Evolutionary conservation across 1,140 invertebrate genomes (phyloP).

Genomic region (Polypedilum vanderplanki): DNA sequence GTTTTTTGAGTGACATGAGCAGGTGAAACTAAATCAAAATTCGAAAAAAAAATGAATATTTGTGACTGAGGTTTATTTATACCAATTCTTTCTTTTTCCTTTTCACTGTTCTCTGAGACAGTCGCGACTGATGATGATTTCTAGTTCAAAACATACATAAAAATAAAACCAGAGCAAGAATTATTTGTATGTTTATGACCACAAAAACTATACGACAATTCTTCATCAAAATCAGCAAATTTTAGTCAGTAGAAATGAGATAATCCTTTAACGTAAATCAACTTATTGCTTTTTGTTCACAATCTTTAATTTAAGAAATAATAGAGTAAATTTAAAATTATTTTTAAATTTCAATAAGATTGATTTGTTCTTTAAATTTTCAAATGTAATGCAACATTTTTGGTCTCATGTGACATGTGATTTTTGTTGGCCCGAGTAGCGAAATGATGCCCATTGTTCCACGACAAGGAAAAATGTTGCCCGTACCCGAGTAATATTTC

Average conservation of each 20-base stretch:
- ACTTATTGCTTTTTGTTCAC: not conserved
- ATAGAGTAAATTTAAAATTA: too few relatives aligned
- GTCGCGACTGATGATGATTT: not conserved
- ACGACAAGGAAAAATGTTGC: too few relatives aligned
- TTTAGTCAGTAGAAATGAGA: not conserved
- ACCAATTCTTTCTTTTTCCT: not conserved
- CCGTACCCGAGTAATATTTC: too few relatives aligned
- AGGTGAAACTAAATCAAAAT: slow-evolving; percentile 26
- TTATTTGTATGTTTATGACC: not conserved
- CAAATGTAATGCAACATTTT: too few relatives aligned
- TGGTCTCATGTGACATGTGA: too few relatives aligned
- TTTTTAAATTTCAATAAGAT: too few relatives aligned
- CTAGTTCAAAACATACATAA: too few relatives aligned
- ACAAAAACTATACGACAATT: not conserved
- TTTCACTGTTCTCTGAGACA: not conserved
- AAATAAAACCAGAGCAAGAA: not conserved
- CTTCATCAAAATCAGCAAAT: slow-evolving; percentile 1
- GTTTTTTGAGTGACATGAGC: slow-evolving; percentile 5
- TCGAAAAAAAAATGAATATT: slow-evolving; percentile 4
- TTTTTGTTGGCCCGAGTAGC: too few relatives aligned
- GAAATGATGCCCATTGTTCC: too few relatives aligned
- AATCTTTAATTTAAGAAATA: too few relatives aligned
- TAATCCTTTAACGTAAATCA: slow-evolving; percentile 7
- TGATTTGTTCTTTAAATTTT: too few relatives aligned
- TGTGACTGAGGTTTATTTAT: slow-evolving; percentile 18